Conservation (phyloP, 2,113 vertebrate species). For the Cryptotis parvus region DNA sequence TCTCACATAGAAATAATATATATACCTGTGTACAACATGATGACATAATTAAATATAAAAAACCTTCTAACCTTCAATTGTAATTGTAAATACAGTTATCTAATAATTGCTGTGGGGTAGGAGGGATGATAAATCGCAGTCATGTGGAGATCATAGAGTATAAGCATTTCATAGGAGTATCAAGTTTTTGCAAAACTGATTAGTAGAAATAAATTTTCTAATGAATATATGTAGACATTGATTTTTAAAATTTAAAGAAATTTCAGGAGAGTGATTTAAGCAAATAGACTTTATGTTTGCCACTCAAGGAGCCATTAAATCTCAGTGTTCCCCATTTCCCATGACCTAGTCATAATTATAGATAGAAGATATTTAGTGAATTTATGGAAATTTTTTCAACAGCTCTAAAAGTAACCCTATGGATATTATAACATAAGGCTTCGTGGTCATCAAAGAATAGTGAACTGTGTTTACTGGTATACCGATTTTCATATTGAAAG, state of each 20-base stretch:
- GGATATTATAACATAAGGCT: slow-evolving; percentile 21
- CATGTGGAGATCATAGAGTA: background rate
- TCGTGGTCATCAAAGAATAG: background rate
- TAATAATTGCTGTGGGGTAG: background rate
- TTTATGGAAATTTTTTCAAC: too few relatives aligned
- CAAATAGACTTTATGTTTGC: slow-evolving; percentile 50
- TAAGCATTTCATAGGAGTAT: slow-evolving; percentile 31
- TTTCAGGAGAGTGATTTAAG: slow-evolving; percentile 41
- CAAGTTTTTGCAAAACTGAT: slow-evolving; percentile 23
- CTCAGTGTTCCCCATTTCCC: background rate
- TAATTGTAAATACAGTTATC: slow-evolving; percentile 7
- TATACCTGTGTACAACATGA: background rate
- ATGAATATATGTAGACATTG: slow-evolving; percentile 13
- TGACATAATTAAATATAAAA: background rate
- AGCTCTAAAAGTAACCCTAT: background rate
- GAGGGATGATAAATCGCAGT: background rate
- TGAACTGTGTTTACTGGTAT: slow-evolving; percentile 8
- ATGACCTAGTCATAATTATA: slow-evolving; percentile 56
- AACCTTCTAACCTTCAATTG: background rate
- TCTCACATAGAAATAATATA: background rate
- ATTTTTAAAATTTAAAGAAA: slow-evolving; percentile 40
- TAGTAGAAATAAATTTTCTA: slow-evolving; percentile 63
- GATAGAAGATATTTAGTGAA: background rate
- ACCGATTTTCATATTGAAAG: slow-evolving; percentile 5
- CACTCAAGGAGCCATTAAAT: slow-evolving; percentile 62